These are phyloP conservation scores for Macrophya annulata DNA, from an alignment of 2,888 invertebrate genomes.

Conservation along the genomic window DNA sequence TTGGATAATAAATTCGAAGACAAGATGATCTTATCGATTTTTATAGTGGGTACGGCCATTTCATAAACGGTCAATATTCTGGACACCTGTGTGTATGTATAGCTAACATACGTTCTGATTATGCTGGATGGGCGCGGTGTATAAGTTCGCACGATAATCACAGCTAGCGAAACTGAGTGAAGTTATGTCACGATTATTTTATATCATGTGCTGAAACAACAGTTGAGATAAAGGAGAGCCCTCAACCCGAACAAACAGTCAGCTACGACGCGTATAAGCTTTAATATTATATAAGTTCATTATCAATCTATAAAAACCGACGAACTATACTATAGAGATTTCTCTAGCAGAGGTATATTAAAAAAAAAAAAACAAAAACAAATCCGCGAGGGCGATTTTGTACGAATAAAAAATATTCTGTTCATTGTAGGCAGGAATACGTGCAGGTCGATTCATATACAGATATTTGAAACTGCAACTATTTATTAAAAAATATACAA, in stretches of 20 bases:
- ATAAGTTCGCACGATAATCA: background rate
- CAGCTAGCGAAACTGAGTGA: background rate
- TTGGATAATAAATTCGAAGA: background rate
- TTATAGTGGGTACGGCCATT: background rate
- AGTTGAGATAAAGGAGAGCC: background rate
- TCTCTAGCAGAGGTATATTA: background rate
- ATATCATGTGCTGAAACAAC: background rate
- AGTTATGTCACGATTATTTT: background rate
- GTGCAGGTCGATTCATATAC: background rate
- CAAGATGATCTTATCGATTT: constrained; percentile 7
- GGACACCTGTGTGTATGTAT: background rate
- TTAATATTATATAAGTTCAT: background rate
- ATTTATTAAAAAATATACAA: background rate
- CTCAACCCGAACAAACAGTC: constrained; percentile 10
- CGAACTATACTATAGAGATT: background rate
- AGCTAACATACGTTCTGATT: background rate
- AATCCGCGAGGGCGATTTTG: background rate
- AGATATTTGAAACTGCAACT: background rate
- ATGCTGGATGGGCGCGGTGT: background rate
- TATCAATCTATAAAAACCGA: background rate
- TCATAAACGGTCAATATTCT: background rate
- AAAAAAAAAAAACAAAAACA: background rate
- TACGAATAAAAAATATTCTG: background rate
- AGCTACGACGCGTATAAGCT: background rate
- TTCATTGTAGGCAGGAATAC: background rate